A percentile compares a stretch with the other conserved stretches of the same genome.
Conservation (phyloP, 2,797 vertebrate genomes). For the Falco rusticolus region DNA sequence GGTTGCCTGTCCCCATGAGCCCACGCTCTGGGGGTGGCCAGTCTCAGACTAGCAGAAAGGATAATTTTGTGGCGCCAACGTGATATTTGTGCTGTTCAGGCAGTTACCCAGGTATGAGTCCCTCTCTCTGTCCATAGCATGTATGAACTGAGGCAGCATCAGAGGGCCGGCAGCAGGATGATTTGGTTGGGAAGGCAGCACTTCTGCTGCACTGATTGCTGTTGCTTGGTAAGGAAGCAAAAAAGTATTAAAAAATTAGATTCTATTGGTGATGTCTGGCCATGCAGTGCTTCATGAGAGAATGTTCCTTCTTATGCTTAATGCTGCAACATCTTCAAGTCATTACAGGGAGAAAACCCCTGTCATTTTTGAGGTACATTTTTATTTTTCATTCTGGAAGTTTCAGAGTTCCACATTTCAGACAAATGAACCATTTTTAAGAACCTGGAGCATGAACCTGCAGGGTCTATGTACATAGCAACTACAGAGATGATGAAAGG, state of each 20-base stretch:
- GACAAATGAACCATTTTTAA: not conserved
- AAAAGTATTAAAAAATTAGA: not conserved
- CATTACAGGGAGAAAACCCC: not conserved
- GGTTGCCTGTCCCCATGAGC: fast-evolving
- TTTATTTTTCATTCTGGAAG: not conserved
- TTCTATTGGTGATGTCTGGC: not conserved
- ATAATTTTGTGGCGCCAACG: fast-evolving
- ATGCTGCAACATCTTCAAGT: not conserved
- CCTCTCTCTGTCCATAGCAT: not conserved
- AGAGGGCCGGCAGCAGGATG: fast-evolving
- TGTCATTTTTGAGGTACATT: not conserved
- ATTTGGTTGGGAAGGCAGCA: not conserved
- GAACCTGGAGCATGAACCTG: not conserved
- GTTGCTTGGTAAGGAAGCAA: not conserved
- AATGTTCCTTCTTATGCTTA: not conserved
- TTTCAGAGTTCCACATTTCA: not conserved
- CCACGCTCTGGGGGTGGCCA: fast-evolving
- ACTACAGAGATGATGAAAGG: not conserved
- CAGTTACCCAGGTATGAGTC: not conserved
- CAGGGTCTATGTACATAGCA: not conserved
- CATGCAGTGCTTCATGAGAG: not conserved
- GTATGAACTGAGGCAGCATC: not conserved
- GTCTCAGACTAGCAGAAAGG: not conserved
- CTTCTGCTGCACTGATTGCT: not conserved
- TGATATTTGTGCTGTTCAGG: not conserved